Conservation (phyloP, 1,140 invertebrate genomes). For the Drosophila obscura region DNA sequence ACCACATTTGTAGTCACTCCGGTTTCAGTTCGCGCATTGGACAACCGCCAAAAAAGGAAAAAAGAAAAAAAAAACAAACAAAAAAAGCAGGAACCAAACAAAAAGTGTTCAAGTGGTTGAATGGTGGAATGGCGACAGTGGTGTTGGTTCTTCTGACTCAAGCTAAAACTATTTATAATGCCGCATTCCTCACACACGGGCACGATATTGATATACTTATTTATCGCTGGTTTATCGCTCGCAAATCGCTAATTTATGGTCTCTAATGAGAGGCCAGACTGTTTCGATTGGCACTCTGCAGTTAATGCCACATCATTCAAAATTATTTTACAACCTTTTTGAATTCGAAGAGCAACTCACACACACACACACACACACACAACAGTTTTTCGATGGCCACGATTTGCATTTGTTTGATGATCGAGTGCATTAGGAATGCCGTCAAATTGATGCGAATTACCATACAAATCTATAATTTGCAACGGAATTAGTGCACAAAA, state of each 20-base stretch:
- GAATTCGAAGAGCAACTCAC: too few relatives aligned
- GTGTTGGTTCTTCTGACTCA: background rate
- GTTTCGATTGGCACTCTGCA: constrained; percentile 7
- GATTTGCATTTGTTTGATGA: constrained; percentile 35
- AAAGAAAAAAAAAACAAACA: background rate
- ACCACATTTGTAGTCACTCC: constrained; percentile 77
- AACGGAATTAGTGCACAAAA: constrained; percentile 58
- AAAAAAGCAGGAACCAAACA: background rate
- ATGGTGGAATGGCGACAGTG: background rate
- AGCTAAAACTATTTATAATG: background rate
- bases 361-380: too few relatives aligned
- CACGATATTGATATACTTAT: background rate
- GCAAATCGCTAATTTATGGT: constrained; percentile 4
- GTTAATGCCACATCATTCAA: constrained; percentile 16
- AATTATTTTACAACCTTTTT: constrained; percentile 3
- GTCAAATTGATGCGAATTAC: constrained; percentile 58
- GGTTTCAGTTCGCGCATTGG: constrained; percentile 60
- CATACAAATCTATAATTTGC: constrained; percentile 63
- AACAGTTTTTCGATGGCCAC: too few relatives aligned
- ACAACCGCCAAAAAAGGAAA: constrained; percentile 58
- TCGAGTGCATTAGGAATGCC: constrained; percentile 33
- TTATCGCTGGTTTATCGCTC: background rate
- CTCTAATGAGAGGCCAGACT: background rate
- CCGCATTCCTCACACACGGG: too few relatives aligned
- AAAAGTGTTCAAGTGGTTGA: constrained; percentile 21